Evolutionary conservation across 2,113 vertebrate species (phyloP), one percentile per base, ranked within the genome.

Genomic region (Megaceryle maxima): DNA sequence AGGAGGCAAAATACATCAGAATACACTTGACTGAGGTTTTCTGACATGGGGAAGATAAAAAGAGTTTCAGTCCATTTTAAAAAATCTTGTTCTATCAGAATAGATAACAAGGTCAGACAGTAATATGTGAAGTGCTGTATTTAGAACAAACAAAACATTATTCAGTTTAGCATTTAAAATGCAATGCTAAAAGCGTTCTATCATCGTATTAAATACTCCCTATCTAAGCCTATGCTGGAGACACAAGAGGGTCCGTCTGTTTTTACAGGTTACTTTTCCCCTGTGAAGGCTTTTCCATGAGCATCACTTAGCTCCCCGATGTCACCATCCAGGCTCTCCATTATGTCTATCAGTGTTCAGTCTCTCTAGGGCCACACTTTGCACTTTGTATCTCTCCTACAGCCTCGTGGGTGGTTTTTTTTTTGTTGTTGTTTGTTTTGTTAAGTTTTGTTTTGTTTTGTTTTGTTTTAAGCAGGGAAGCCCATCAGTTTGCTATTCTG

Each of bases 231-330:
- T 76, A 2, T 8, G 90, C 6, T 21, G 33, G 22, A 72, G 37
- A 19, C 17, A 63, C 10, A 35, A 33, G 28, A n/a, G 3, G 2
- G 8, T 28, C 26, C 46, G 53, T 12, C 25, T 4, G 4, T 37
- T 86, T 77, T 55, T 19, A 39, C 39, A 24, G 4, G 21, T 28
- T 64, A 35, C 39, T 67, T 59, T 63, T 74, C 33, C 37, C 24
- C 9, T 46, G 1, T 5, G 28, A 62, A 74, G 22, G 28, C 29
- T 88, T 59, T 88, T 59, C 16, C 25, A 39, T 3, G 63, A 64
- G 24, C 13, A 1, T 56, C 22, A 24, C 1, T 1, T n/a, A 46
- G n/a, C 24, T 39, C 57, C 35, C 28, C 1, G 0, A 11, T n/a
- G 63, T 22, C 21, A 17, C 31, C 28, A n/a, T 13, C 9, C 44